Conservation (phyloP, 2,797 vertebrate species). For the Botia kubotai region DNA sequence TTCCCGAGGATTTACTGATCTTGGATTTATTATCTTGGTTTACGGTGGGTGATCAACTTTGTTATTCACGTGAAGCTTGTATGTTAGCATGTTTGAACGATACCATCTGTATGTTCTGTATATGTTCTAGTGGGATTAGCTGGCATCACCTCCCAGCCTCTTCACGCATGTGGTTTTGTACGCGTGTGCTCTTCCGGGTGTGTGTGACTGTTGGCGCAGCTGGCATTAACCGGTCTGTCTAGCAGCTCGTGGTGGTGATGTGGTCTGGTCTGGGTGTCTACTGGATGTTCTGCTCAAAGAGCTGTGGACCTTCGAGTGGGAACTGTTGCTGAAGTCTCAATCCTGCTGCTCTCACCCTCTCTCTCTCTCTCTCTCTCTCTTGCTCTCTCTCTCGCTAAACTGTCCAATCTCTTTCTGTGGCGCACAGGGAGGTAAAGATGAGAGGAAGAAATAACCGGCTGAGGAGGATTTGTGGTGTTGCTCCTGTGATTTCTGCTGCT, state of each 20-base stretch:
- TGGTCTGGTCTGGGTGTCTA: constrained; percentile 41
- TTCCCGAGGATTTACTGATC: too few relatives aligned
- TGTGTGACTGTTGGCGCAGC: constrained; percentile 59
- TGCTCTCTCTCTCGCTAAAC: constrained; percentile 34
- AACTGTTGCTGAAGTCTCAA: constrained; percentile 54
- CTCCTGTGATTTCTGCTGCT: constrained; percentile 37
- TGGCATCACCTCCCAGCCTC: constrained; percentile 3
- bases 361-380: constrained; percentile 37
- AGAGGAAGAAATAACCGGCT: constrained; percentile 55
- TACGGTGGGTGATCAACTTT: constrained; percentile 28
- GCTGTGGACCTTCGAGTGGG: constrained; percentile 49
- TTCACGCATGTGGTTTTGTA: constrained; percentile 33
- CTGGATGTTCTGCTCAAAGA: constrained; percentile 42
- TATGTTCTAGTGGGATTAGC: constrained; percentile 13
- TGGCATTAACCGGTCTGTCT: constrained; percentile 54
- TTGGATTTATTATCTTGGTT: constrained; percentile 27
- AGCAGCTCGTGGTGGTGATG: constrained; percentile 51
- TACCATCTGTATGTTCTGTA: constrained; percentile 18
- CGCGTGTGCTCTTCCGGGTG: not conserved
- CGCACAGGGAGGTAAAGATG: constrained; percentile 60
- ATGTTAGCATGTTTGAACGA: not conserved
- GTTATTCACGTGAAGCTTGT: too few relatives aligned
- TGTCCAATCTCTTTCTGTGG: constrained; percentile 49
- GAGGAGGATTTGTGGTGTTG: constrained; percentile 43
- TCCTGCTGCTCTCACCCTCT: constrained; percentile 55